Evolutionary conservation across 2,888 invertebrate species (phyloP).

Genomic region (Drosophila pseudotalamancana): DNA sequence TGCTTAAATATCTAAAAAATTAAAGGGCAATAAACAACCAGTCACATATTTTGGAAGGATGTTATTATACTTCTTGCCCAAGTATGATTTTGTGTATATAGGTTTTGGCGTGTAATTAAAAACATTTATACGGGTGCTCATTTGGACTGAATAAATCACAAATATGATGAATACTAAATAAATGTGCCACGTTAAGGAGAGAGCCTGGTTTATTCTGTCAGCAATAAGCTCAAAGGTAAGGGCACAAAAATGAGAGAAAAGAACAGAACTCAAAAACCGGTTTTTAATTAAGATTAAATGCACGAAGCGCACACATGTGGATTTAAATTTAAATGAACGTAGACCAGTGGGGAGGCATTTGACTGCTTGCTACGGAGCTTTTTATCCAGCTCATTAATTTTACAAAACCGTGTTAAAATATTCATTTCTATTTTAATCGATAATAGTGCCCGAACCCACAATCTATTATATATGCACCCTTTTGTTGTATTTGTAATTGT

Average conservation of each 20-base stretch:
- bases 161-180: constrained; percentile 77
- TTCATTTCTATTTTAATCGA: constrained; percentile 78
- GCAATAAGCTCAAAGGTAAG: constrained; percentile 52
- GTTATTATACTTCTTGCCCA: constrained; percentile 19
- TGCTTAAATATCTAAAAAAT: constrained; percentile 52
- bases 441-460: constrained; percentile 40
- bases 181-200: constrained; percentile 43
- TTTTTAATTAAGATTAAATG: constrained; percentile 83
- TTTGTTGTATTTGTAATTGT: no score
- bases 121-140: constrained; percentile 76
- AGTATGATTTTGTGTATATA: constrained; percentile 16
- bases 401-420: constrained; percentile 79
- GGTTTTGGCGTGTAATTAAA: constrained; percentile 67
- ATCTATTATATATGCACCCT: no score
- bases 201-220: constrained; percentile 24
- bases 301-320: constrained; percentile 67
- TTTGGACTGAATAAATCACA: constrained; percentile 76
- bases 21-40: constrained; percentile 36
- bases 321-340: constrained; percentile 74
- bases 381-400: constrained; percentile 72
- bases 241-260: constrained; percentile 37
- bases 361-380: constrained; percentile 33
- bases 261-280: constrained; percentile 74
- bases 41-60: constrained; percentile 9
- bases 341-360: constrained; percentile 14